Evolutionary conservation across 2,888 invertebrate genomes (phyloP).

Genomic region (Dorcus parallelipipedus): DNA sequence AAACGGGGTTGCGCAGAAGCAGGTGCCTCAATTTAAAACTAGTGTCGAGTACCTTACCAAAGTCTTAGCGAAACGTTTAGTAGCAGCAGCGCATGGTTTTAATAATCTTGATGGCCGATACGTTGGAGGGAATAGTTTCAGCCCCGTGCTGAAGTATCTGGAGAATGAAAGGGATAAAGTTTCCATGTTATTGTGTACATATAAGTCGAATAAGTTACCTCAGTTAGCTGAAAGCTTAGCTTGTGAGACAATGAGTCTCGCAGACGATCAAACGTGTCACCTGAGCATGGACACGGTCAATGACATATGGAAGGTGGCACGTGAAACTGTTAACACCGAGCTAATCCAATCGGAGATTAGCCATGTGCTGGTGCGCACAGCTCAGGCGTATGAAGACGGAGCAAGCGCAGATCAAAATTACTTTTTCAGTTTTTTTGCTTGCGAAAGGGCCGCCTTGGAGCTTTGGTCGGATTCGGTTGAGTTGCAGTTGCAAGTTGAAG

Average conservation of each 20-base stretch:
- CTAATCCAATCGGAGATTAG: constrained; percentile 75
- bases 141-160: constrained; percentile 22
- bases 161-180: constrained; percentile 23
- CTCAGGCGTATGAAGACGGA: constrained; percentile 64
- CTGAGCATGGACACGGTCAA: constrained; percentile 60
- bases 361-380: constrained; percentile 68
- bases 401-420: constrained; percentile 51
- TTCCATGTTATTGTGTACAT: constrained; percentile 42
- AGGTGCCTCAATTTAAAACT: constrained; percentile 46
- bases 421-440: constrained; percentile 63
- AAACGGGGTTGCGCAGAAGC: constrained; percentile 51
- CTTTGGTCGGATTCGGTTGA: constrained; percentile 74
- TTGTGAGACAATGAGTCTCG: constrained; percentile 63
- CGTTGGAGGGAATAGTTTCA: constrained; percentile 6
- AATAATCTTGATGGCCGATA: not conserved
- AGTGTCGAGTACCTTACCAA: constrained; percentile 70
- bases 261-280: constrained; percentile 51
- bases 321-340: constrained; percentile 71
- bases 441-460: constrained; percentile 68
- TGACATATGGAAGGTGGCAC: constrained; percentile 72
- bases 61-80: constrained; percentile 70
- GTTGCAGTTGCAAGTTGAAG: constrained; percentile 66
- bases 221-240: constrained; percentile 70
- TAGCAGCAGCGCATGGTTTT: constrained; percentile 32
- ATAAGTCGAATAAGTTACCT: constrained; percentile 66